Conservation (phyloP, 2,113 vertebrate genomes). For the Petrocephalus microphthalmus region DNA sequence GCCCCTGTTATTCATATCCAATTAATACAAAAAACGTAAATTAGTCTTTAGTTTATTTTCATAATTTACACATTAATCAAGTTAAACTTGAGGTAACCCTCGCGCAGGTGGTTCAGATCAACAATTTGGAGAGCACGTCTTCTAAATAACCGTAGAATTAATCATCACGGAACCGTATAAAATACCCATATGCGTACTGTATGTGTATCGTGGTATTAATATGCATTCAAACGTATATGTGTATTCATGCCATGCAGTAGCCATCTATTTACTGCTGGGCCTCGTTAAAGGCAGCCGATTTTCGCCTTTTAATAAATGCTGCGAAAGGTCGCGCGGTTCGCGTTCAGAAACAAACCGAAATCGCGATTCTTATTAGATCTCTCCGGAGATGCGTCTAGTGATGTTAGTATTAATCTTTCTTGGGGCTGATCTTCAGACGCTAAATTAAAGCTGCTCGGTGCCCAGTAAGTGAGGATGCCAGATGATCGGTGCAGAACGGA, state of each 20-base stretch:
- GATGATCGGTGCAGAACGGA: conserved; percentile 93
- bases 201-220: neutral
- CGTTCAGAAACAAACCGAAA: conserved; percentile 1
- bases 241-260: neutral
- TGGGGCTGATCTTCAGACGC: conserved; percentile 85
- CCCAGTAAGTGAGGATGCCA: conserved; percentile 96
- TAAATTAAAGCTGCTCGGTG: conserved; percentile 95
- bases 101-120: neutral
- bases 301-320: neutral
- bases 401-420: conserved; percentile 70
- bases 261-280: neutral
- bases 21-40: conserved; percentile 11
- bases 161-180: conserved; percentile 1
- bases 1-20: neutral
- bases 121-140: conserved; percentile 12
- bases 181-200: neutral
- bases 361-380: conserved; percentile 17
- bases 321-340: neutral
- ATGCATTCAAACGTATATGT: neutral
- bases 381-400: conserved; percentile 1
- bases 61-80: conserved; percentile 7
- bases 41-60: conserved; percentile 7
- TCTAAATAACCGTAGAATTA: neutral
- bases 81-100: neutral
- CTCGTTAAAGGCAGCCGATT: neutral